Evolutionary conservation across 2,888 invertebrate species (phyloP).

Genomic region (Clistopyga incitator): DNA sequence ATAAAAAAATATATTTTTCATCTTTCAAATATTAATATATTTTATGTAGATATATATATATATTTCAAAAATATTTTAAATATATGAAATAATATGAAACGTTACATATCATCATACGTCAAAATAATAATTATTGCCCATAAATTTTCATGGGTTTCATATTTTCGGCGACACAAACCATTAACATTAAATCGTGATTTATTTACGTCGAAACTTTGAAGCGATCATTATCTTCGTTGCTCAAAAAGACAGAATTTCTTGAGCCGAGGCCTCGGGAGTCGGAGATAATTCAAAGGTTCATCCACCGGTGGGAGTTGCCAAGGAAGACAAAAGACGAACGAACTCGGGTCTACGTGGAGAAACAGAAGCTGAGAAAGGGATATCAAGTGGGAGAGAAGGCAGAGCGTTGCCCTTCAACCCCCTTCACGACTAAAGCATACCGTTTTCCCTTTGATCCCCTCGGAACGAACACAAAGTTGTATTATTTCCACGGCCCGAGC

Average conservation of each 20-base stretch:
- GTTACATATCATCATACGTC: too few relatives aligned
- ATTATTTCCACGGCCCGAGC: constrained; percentile 81
- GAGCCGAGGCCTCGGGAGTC: not conserved
- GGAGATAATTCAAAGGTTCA: constrained; percentile 16
- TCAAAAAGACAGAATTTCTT: not conserved
- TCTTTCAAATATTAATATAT: too few relatives aligned
- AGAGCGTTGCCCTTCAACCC: constrained; percentile 40
- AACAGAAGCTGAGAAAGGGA: constrained; percentile 49
- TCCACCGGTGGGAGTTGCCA: constrained; percentile 22
- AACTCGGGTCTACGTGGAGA: constrained; percentile 26
- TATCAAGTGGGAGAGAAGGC: not conserved
- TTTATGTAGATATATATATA: too few relatives aligned
- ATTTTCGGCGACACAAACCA: not conserved
- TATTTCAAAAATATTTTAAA: too few relatives aligned
- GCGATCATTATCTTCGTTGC: not conserved
- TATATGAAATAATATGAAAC: too few relatives aligned
- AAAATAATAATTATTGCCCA: too few relatives aligned
- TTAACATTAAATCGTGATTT: not conserved
- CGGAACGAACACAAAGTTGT: constrained; percentile 81
- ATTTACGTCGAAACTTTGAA: not conserved
- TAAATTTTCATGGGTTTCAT: too few relatives aligned
- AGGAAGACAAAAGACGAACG: constrained; percentile 42
- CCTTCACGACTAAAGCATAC: constrained; percentile 44
- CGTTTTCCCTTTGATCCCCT: constrained; percentile 79
- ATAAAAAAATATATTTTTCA: too few relatives aligned